A percentile compares a stretch with the other conserved stretches of the same genome.
These are phyloP conservation scores for Bombus pascuorum DNA, from an alignment of 1,140 invertebrate genomes.

Conservation along the genomic window DNA sequence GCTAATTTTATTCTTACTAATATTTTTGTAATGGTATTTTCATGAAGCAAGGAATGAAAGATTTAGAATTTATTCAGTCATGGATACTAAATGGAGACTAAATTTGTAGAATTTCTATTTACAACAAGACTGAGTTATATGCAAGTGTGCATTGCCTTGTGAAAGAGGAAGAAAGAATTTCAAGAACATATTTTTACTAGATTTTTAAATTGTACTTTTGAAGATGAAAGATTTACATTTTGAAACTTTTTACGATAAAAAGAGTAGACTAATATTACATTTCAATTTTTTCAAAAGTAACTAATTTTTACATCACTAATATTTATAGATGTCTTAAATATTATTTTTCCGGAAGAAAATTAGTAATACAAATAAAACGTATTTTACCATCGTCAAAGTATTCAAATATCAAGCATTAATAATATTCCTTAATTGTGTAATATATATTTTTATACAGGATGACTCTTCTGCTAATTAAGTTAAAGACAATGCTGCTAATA, in stretches of 20 bases:
- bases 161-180: not conserved
- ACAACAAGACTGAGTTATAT: conserved; percentile 56
- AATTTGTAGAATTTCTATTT: conserved; percentile 48
- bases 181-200: not conserved
- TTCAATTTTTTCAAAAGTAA: not conserved
- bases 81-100: not conserved
- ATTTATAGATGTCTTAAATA: not conserved
- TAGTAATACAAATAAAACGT: not conserved
- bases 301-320: not conserved
- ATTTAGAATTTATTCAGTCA: conserved; percentile 13
- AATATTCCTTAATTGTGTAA: conserved; percentile 2
- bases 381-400: conserved; percentile 1
- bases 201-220: conserved; percentile 24
- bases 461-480: not conserved
- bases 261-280: not conserved
- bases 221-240: conserved; percentile 18
- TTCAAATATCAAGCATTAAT: not conserved
- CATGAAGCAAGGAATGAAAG: conserved; percentile 2
- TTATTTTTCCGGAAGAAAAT: not conserved
- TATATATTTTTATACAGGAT: not conserved
- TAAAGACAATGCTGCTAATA: not conserved
- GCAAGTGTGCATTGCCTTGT: conserved; percentile 27
- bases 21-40: conserved; percentile 2
- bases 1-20: conserved; percentile 15
- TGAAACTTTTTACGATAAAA: conserved; percentile 5